phyloP scores from a whole-genome alignment of 2,113 vertebrate genomes.

The Nothobranchius furzeri region DNA sequence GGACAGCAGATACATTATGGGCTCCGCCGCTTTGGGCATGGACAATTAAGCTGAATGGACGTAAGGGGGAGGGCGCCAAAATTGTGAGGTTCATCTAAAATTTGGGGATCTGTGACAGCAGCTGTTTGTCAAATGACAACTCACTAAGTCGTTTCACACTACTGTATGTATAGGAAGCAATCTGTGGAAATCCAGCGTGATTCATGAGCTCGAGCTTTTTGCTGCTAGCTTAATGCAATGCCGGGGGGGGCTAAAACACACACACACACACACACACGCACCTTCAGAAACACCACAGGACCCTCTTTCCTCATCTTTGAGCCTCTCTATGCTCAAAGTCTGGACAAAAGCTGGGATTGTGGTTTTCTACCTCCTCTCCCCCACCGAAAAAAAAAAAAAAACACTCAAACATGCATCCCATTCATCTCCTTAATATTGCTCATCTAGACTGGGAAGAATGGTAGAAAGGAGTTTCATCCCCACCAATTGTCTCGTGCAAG shows the following conservation, averaged over 20 bases:
- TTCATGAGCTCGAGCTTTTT: conserved; percentile 79
- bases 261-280: conserved; percentile 58
- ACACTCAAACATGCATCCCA: conserved; percentile 55
- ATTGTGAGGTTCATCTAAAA: conserved; percentile 4
- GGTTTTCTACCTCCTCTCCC: conserved; percentile 34
- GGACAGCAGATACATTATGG: conserved; percentile 60
- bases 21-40: conserved; percentile 66
- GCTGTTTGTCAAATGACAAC: too few relatives aligned
- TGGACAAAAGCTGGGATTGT: conserved; percentile 71
- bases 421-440: conserved; percentile 80
- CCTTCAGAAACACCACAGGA: conserved; percentile 70
- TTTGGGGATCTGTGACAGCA: background rate
- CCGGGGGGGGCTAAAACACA: conserved; percentile 70
- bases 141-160: background rate
- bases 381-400: conserved; percentile 16
- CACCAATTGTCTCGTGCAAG: conserved; percentile 76
- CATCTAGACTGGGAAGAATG: conserved; percentile 71
- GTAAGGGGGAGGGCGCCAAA: conserved; percentile 45
- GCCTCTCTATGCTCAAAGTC: conserved; percentile 67
- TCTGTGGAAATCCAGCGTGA: conserved; percentile 70
- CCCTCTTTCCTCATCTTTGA: conserved; percentile 66
- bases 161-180: conserved; percentile 46
- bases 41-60: conserved; percentile 60
- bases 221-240: conserved; percentile 76
- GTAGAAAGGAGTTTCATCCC: conserved; percentile 75